Conservation (phyloP, 2,113 vertebrate species). For the Oenanthe oenanthe region DNA sequence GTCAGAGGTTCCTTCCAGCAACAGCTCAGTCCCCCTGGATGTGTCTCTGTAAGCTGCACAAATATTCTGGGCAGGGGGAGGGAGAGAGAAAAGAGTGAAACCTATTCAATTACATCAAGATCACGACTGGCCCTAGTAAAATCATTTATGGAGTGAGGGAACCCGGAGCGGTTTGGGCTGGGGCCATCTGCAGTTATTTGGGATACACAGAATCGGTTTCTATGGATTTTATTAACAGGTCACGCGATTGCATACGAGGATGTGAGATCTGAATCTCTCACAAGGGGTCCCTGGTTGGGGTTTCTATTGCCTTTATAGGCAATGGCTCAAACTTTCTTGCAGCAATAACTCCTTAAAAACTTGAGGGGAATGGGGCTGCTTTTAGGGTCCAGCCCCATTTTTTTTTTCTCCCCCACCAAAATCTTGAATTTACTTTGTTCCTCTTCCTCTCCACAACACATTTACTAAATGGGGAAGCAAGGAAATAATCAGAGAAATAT, state of each 20-base stretch:
- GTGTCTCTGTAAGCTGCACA: slow-evolving; percentile 29
- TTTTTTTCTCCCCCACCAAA: neutral
- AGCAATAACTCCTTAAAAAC: slow-evolving; percentile 11
- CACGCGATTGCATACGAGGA: slow-evolving; percentile 26
- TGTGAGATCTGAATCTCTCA: slow-evolving; percentile 45
- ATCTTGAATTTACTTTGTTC: slow-evolving; percentile 11
- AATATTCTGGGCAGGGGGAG: slow-evolving; percentile 36
- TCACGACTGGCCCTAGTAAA: slow-evolving; percentile 9
- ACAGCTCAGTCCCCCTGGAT: slow-evolving; percentile 38
- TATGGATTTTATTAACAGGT: slow-evolving; percentile 66
- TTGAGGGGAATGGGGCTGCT: neutral
- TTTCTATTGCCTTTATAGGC: slow-evolving; percentile 48
- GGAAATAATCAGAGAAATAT: slow-evolving; percentile 9
- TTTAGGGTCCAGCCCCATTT: neutral
- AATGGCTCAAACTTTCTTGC: neutral
- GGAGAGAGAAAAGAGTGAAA: slow-evolving; percentile 25
- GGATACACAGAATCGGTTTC: slow-evolving; percentile 67
- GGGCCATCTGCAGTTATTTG: slow-evolving; percentile 70
- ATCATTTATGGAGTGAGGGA: slow-evolving; percentile 69
- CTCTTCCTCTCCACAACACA: neutral
- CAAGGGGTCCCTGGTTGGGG: slow-evolving; percentile 40
- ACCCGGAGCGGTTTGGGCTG: slow-evolving; percentile 28
- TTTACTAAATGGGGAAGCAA: neutral
- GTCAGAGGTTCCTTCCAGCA: slow-evolving; percentile 62
- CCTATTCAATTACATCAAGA: slow-evolving; percentile 56